Base-by-base conservation (phyloP, 2,888 invertebrate species). In the Kuschelorhynchus macadamiae region DNA sequence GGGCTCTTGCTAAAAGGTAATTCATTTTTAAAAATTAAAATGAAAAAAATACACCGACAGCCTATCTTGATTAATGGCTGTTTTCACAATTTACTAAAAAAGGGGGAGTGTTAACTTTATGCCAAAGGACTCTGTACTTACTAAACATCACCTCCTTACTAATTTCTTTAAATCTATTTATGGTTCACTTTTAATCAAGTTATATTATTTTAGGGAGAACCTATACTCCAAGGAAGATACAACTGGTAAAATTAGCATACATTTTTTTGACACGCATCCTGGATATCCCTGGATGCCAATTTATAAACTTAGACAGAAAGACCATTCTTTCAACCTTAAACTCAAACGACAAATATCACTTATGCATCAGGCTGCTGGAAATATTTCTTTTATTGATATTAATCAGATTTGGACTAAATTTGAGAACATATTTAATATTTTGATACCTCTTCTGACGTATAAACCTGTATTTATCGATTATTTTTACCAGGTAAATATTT, bases 291-390 rank as follows among this genome's bases (percentile, higher is more conserved):
- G 79, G 79, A 68, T 32, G n/a, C 52, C 68, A 4, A 17, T 80
- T 7, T 69, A 66, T n/a, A 66, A 71, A 9, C 30, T 76, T 16
- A 62, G 80, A 25, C 8, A 69, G 32, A 36, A 17, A 1, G 65
- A 70, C 12, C 77, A 78, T 0, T 67, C 77, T 7, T 88, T 91
- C 20, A 87, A 92, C 74, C 74, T 77, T 0, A 82, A 86, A 47
- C 79, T 92, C 55, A 82, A 83, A 2, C 83, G 85, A 21, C 84
- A 85, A 33, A 82, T 92, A 39, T 87, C 89, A 0, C 80, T 92
- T 68, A 85, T 86, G 1, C 86, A 86, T 0, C 81, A 79, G 0
- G 68, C n/a, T 85, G 68, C 82, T 83, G 0, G 60, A 60, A 0
- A 61, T 7, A 1, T 61, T 76, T 1, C 81, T 86, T 64, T 76